Base-by-base conservation (phyloP, 1,140 invertebrate genomes). In the Dendroctonus ponderosae region DNA sequence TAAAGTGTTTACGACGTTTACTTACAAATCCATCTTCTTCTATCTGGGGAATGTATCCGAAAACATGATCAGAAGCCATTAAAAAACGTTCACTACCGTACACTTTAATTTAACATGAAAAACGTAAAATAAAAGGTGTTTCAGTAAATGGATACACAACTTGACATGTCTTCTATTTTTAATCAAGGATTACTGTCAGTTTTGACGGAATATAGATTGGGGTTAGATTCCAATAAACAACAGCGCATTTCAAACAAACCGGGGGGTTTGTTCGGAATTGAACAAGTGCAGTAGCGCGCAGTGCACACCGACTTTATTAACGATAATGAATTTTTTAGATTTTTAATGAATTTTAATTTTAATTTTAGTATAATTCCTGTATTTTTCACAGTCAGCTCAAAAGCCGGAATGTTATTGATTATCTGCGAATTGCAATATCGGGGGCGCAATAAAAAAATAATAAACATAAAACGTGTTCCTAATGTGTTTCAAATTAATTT, bases 11-110 rank as follows among this genome's bases (percentile, higher is more conserved):
- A 12, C 12, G 8, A 46, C 8, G 43, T 46, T 46, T 56, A 77
- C 77, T 79, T 73, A 79, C 77, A 71, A 67, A 71, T 69, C 74
- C 76, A 70, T 78, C 74, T 11, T 65, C 62, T 58, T 70, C 74
- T 52, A 76, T 59, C 51, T 71, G 70, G 26, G 76, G 75, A 62
- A 75, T 70, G 66, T 78, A 79, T 39, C 77, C 78, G 67, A 73
- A 78, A 61, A 72, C 68, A 69, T 70, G 74, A 62, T 76, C 74
- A 53, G 73, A 70, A 72, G 72, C 75, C 76, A 77, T 77, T 66
- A 68, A 68, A 54, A 51, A 38, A 46, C 38, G 5, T 60, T 60
- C 42, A 11, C 11, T 8, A 9, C 15, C n/a, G 42, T 52, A 15
- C 51, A 61, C 57, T 67, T 67, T 67, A 67, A 60, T 67, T 61